phyloP scores from a whole-genome alignment of 2,797 vertebrate species.

The Micrastur ruficollis region DNA sequence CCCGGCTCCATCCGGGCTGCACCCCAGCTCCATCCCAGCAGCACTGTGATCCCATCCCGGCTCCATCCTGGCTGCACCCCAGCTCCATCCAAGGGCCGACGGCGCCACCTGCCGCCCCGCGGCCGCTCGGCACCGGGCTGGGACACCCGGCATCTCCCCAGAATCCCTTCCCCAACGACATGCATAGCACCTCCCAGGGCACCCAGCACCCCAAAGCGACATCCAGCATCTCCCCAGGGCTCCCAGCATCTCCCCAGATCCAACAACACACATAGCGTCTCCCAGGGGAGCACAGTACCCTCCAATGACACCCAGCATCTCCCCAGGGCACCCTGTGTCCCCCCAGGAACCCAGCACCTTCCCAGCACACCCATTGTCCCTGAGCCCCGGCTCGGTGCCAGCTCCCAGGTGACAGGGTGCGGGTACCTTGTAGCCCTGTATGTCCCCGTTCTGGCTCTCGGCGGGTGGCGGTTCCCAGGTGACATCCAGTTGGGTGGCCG shows the following conservation, averaged over 20 bases:
- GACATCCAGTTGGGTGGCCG: constrained; percentile 93
- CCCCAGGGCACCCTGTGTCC: not conserved
- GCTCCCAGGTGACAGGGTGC: accelerated
- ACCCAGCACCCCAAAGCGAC: not conserved
- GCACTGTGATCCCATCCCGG: too few species aligned
- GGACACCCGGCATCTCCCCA: accelerated
- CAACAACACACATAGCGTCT: accelerated
- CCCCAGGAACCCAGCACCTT: not conserved
- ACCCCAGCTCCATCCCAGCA: too few species aligned
- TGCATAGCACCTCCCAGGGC: not conserved
- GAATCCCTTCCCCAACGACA: too few species aligned
- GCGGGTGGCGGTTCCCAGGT: constrained; percentile 89
- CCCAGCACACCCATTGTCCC: not conserved
- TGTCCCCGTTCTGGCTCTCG: constrained; percentile 91
- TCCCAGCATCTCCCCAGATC: not conserved
- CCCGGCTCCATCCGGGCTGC: not conserved
- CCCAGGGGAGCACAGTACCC: not conserved
- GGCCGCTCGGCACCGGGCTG: not conserved
- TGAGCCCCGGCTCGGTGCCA: not conserved
- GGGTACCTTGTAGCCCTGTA: constrained; percentile 95
- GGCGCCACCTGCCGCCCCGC: not conserved
- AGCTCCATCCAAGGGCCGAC: not conserved
- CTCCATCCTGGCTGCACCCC: not conserved
- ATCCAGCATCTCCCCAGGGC: too few species aligned
- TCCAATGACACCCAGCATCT: not conserved